phyloP scores from a whole-genome alignment of 2,797 vertebrate genomes.

The Gorsachius magnificus region DNA sequence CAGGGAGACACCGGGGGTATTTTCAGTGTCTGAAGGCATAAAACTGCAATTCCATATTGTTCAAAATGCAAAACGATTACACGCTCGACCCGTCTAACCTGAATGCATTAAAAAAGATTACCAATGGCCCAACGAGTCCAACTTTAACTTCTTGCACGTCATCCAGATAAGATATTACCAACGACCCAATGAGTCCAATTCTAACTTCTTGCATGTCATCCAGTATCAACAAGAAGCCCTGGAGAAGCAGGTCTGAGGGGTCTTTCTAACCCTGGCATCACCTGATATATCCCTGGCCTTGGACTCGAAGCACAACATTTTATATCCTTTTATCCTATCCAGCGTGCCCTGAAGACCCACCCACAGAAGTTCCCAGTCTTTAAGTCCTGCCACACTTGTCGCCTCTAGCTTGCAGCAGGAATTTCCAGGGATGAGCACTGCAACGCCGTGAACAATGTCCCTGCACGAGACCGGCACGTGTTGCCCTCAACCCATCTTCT shows the following conservation, averaged over 20 bases:
- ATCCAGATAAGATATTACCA: accelerated
- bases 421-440: not conserved
- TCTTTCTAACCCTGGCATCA: not conserved
- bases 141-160: accelerated
- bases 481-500: not conserved
- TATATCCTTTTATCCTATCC: accelerated
- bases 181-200: accelerated
- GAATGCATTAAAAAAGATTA: not conserved
- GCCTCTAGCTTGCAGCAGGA: not conserved
- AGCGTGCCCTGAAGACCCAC: not conserved
- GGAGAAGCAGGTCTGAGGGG: not conserved
- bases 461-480: accelerated
- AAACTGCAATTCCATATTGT: not conserved
- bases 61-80: not conserved
- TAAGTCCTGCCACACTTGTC: no score
- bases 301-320: not conserved
- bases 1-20: accelerated
- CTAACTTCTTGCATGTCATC: not conserved
- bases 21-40: accelerated
- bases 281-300: not conserved
- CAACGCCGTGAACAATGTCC: not conserved
- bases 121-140: accelerated
- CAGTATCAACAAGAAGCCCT: accelerated
- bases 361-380: accelerated
- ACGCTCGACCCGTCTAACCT: not conserved